Evolutionary conservation across 1,140 invertebrate genomes (phyloP), one percentile per base, ranked within the genome.

Genomic region (Calosoma granatense): DNA sequence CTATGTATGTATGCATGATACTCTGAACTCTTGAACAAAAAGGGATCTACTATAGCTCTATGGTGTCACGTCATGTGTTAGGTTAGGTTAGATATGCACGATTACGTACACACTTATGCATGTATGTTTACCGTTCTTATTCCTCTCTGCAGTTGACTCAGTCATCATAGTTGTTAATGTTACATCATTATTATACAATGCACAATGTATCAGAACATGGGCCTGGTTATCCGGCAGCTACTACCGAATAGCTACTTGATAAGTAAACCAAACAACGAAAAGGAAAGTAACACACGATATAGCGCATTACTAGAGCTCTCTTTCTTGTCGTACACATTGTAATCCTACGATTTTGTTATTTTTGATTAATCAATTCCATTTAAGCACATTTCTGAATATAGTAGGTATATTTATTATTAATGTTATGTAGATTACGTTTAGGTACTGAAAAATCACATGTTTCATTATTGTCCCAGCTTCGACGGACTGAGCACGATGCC

Each of bases 401-500:
- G 23, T 57, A 22, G 3, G 12, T 23, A 58, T 61, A 58, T 56
- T 59, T 55, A 39, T 39, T 23, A 54, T 30, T 20, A 14, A n/a
- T 54, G 14, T 54, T 39, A 20, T 51, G 39, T 59, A 22, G 54
- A 58, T 58, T 54, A 51, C 52, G 1, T 54, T n/a, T 54, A 53
- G 39, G 30, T 58, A 58, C 52, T 54, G 23, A 30, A 53, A 52
- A 11, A 52, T 22, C 41, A 43, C 21, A 21, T 36, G 43, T 60
- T 41, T 19, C 56, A 53, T 68, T 69, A 73, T 67, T 72, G 72
- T 63, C 68, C 69, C 55, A 75, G 63, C 62, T 74, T 72, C 54
- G 73, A 68, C 57, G 73, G 73, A 63, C 72, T 75, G 56, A 75
- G 65, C 55, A 75, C 71, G 26, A 75, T 74, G 53, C 72, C 73